Percentiles rank a stretch among this genome's conserved stretches.
These are phyloP conservation scores for Trachemys scripta DNA, from an alignment of 2,113 vertebrate species.

Conservation along the genomic window DNA sequence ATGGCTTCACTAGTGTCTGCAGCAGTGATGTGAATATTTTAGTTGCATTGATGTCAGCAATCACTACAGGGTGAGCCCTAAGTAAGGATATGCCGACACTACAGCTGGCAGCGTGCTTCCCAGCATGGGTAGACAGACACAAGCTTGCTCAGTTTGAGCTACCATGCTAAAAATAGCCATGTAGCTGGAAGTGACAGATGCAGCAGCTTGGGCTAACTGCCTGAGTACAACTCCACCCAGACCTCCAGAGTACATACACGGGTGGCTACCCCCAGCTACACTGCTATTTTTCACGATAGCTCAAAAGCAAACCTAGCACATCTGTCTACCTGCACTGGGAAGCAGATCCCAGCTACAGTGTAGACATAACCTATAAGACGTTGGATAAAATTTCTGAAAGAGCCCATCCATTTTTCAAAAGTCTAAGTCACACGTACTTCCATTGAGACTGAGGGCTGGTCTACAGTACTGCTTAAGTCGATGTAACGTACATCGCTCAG, in stretches of 20 bases:
- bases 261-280: background rate
- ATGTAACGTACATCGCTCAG: no score
- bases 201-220: background rate
- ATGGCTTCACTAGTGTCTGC: constrained; percentile 39
- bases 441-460: background rate
- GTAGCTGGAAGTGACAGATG: background rate
- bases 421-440: background rate
- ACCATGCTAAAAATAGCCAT: background rate
- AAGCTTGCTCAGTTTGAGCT: background rate
- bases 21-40: constrained; percentile 53
- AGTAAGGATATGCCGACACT: background rate
- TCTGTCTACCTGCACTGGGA: background rate
- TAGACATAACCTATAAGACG: background rate
- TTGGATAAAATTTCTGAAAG: background rate
- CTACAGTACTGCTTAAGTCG: no score
- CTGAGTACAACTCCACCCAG: background rate
- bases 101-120: background rate
- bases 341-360: background rate
- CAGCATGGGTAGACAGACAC: background rate
- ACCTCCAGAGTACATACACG: background rate
- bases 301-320: background rate
- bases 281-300: background rate
- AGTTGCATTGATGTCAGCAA: constrained; percentile 27
- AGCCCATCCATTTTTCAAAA: constrained; percentile 11
- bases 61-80: constrained; percentile 3